Evolutionary conservation across 1,140 invertebrate genomes (phyloP), one percentile per base, ranked within the genome.

Genomic region (Spodoptera litura): DNA sequence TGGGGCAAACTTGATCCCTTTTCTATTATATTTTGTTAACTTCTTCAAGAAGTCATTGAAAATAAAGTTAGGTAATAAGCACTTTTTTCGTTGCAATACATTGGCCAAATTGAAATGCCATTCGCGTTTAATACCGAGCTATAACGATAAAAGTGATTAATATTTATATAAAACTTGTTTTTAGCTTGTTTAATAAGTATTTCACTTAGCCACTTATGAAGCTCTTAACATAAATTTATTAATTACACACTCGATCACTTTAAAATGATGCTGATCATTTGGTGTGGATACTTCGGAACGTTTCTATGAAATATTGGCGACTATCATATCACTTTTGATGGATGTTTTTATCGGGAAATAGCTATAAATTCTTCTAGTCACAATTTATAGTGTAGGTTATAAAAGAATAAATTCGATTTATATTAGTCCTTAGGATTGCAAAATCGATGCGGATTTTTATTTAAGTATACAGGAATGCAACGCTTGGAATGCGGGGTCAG

Each of bases 1-100:
- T 87, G 80, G 88, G 86, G 86, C 80, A 79, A 81, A 85, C 82
- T 84, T 85, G 84, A 89, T 91, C 86, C 91, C 90, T 80, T 75
- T 85, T 88, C 82, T 83, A 81, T 84, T 85, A 86, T 72, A 49
- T 49, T 81, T 68, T 66, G 20, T 51, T 13, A n/a, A n/a, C 49
- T 66, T 44, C 20, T 25, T n/a, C n/a, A 61, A 74, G 49, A 27
- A 49, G 58, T 61, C 72, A 49, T 27, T 53, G n/a, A 25, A 56
- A 59, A 44, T 35, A 58, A 73, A 56, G 27, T 73, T 73, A n/a
- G n/a, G n/a, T n/a, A 70, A 52, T 70, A 70, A 70, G 66, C 38
- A 70, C 15, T 70, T 49, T 38, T 72, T 56, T 56, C 10, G n/a
- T 71, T 20, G 52, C 49, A 49, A 20, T 68, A 52, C 49, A 49